Evolutionary conservation across 2,888 invertebrate genomes (phyloP).

Genomic region (Ormyrus thymus): DNA sequence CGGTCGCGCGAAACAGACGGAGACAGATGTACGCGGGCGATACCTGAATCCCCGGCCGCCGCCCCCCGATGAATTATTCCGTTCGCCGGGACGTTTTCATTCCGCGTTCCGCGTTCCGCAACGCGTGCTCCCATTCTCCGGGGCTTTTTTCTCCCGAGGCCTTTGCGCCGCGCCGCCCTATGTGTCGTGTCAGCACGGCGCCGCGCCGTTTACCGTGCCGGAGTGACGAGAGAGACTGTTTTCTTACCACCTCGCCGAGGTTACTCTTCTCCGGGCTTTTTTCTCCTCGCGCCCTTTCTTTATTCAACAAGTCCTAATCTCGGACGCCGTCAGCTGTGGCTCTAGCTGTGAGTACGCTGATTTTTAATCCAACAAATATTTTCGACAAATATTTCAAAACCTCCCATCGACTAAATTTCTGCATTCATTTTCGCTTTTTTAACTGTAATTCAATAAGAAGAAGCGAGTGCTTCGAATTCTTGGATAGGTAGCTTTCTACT

Average conservation of each 20-base stretch:
- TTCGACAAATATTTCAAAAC: no score
- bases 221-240: slow-evolving; percentile 20
- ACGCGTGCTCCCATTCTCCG: background rate
- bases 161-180: background rate
- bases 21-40: slow-evolving; percentile 56
- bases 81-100: slow-evolving; percentile 69
- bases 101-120: slow-evolving; percentile 51
- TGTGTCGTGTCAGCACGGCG: background rate
- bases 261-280: background rate
- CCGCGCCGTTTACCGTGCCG: background rate
- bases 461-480: no score
- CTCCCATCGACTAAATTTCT: no score
- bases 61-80: slow-evolving; percentile 69
- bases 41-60: background rate
- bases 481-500: no score
- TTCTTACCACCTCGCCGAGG: slow-evolving; percentile 14
- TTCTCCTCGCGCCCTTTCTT: background rate
- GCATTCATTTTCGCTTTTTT: no score
- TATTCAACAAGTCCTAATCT: background rate
- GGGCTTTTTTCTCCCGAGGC: background rate
- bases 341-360: no score
- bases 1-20: slow-evolving; percentile 64
- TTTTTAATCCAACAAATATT: no score
- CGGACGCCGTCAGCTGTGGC: no score
- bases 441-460: no score